Evolutionary conservation across 2,113 vertebrate species (phyloP).

Genomic region (Eclectus roratus): DNA sequence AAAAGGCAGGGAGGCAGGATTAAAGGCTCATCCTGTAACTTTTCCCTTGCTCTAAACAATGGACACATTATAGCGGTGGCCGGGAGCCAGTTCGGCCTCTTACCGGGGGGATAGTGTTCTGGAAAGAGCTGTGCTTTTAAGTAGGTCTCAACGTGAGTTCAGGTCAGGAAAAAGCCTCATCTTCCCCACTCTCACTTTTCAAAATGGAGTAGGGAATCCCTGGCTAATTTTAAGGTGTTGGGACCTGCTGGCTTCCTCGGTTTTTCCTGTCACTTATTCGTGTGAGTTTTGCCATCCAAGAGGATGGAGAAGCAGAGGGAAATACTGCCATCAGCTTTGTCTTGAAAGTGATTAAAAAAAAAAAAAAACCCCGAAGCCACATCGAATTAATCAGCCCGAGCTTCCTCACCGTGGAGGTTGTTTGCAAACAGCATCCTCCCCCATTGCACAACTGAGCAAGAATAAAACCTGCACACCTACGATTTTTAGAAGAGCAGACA

Average conservation of each 20-base stretch:
- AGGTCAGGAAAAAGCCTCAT: background rate
- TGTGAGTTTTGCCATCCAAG: background rate
- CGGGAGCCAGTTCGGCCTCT: conserved; percentile 20
- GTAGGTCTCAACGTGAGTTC: conserved; percentile 31
- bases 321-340: conserved; percentile 37
- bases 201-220: conserved; percentile 57
- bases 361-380: background rate
- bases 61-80: conserved; percentile 62
- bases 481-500: conserved; percentile 19
- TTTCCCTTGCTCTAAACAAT: conserved; percentile 65
- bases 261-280: background rate
- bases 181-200: conserved; percentile 16
- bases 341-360: conserved; percentile 22
- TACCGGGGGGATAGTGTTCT: background rate
- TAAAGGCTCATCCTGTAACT: conserved; percentile 42
- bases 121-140: background rate
- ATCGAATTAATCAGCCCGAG: conserved; percentile 12
- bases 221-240: conserved; percentile 10
- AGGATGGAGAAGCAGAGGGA: background rate
- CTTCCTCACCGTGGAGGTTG: background rate
- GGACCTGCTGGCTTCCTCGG: background rate
- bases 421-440: conserved; percentile 66
- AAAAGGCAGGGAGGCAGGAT: background rate
- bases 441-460: conserved; percentile 21
- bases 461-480: conserved; percentile 57